Percentiles rank a stretch among this genome's conserved stretches.
Conservation (phyloP, 92 coral and sea anemone genomes). For the Siderastrea siderea region DNA sequence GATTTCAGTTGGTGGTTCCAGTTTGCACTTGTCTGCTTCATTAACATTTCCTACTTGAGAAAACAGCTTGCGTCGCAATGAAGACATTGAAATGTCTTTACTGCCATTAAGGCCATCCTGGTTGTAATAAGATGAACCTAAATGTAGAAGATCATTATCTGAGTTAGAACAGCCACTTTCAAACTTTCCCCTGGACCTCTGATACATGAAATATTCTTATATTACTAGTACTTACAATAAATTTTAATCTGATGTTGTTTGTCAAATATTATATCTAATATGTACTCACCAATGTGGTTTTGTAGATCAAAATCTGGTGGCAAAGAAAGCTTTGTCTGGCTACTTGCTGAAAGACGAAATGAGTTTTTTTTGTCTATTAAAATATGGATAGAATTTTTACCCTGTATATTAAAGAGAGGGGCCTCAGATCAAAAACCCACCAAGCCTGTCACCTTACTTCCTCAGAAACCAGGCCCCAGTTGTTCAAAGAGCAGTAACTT, state of each 20-base stretch:
- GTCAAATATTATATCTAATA: background rate
- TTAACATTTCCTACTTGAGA: constrained; percentile 69
- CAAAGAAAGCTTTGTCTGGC: constrained; percentile 86
- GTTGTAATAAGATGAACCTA: constrained; percentile 46
- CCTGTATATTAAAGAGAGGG: background rate
- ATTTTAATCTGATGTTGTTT: background rate
- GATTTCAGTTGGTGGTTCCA: constrained; percentile 30
- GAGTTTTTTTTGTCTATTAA: too few species aligned
- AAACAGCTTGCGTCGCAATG: constrained; percentile 91
- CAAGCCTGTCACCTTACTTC: too few species aligned
- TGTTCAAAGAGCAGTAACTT: too few species aligned
- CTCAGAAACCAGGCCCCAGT: too few species aligned
- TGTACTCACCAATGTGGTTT: constrained; percentile 71
- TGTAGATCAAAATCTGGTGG: constrained; percentile 87
- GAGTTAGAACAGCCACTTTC: background rate
- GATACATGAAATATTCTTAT: too few species aligned
- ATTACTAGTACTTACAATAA: too few species aligned
- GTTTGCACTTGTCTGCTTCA: constrained; percentile 46
- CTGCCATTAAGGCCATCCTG: constrained; percentile 59
- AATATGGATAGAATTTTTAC: too few species aligned
- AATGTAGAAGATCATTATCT: background rate
- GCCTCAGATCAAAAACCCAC: too few species aligned
- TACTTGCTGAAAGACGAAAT: constrained; percentile 72
- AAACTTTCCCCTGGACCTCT: background rate
- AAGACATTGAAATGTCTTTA: constrained; percentile 86